Base-by-base conservation (phyloP, 2,113 vertebrate genomes). In the Cephalopholis sonnerati region DNA sequence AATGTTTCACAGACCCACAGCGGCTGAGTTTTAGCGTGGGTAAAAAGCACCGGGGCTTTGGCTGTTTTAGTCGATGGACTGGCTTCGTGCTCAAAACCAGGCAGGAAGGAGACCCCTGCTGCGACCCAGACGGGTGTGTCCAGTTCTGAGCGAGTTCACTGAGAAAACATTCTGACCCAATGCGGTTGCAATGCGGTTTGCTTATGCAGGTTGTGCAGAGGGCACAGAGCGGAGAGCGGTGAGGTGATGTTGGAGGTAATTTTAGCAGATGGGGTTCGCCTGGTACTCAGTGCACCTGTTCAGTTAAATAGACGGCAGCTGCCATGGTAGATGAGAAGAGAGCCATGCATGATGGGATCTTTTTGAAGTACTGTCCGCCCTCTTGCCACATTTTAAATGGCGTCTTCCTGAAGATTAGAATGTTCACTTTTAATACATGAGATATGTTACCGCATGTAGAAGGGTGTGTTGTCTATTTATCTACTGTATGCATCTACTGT, bases 201-300 rank as follows among this genome's bases (percentile, higher is more conserved):
- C 15, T 48, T 58, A 4, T 25, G 64, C 48, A 72, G 67, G 29
- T 61, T 79, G 76, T 44, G 54, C 62, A 53, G 70, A 74, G 83
- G 79, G n/a, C 70, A 63, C 7, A 55, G 77, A 44, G 36, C 70
- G 13, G 41, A 57, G 25, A 50, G 72, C 51, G n/a, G 29, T 8
- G 2, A 9, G 0, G 64, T 2, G 29, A 44, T 32, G 62, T 8
- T 24, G 16, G 74, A 74, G 69, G 85, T 74, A 74, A 64, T 84
- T 84, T 51, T 27, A 72, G 71, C 66, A 85, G 79, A 80, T 72
- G 55, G 51, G 48, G 29, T 78, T 71, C 20, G 48, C 71, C 53
- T 76, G 16, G 54, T 67, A 46, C 59, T 76, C 57, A 4, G 20
- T 73, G 46, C 53, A 67, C 65, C 81, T 78, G 74, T 66, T 85